Evolutionary conservation across 2,797 vertebrate genomes (phyloP), one percentile per base, ranked within the genome.

Genomic region (Paratrypauchen microcephalus): DNA sequence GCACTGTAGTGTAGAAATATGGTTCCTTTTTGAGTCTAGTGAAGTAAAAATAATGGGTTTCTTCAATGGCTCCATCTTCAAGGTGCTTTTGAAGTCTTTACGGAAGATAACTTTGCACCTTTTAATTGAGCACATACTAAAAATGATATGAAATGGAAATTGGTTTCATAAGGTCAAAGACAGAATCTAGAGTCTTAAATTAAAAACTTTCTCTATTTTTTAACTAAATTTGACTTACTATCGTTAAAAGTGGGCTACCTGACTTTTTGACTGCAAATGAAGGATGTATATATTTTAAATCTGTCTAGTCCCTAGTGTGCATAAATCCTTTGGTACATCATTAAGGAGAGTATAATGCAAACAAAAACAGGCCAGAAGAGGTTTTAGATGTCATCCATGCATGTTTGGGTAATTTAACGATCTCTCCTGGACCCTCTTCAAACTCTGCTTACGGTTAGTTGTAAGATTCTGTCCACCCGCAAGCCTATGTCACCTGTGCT

Each of bases 1-100:
- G 50, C 64, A 39, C 69, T 24, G 19, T 69, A 65, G 32, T 66
- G 1, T 71, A 21, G n/a, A 72, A 76, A 75, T 68, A 63, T 50
- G 65, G 75, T 78, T 69, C 3, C 58, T 75, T 70, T 68, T 36
- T 41, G 19, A 8, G 69, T 39, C 30, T 52, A 52, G 75, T 65
- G 18, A 54, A 58, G 54, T 68, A 73, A 13, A 56, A 47, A 52
- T 65, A 73, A 73, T 68, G 11, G 66, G 66, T 68, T 59, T 65
- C 65, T 72, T 82, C n/a, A n/a, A n/a, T 68, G 30, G 32, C 78
- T 68, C 52, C 75, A 72, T 70, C 39, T 57, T 73, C 5, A 24
- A n/a, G 1, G 66, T 60, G 12, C 21, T n/a, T 78, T 78, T 73
- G 55, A 77, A 65, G 47, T 66, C 47, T 24, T 48, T 24, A n/a